Evolutionary conservation across 1,140 invertebrate genomes (phyloP).

Genomic region (Bombus fervidus): DNA sequence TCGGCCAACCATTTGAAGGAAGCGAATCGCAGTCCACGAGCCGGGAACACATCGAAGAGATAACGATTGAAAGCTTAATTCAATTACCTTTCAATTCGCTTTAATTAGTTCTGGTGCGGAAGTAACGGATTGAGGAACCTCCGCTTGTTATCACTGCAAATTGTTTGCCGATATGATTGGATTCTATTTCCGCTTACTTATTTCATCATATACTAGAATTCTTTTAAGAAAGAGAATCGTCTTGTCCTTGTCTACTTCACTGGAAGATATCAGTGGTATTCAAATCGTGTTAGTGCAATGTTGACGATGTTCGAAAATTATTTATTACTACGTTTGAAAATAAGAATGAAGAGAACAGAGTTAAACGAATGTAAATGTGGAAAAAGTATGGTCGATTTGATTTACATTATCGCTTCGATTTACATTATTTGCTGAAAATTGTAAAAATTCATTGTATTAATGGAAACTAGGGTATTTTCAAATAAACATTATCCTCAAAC

Average conservation of each 20-base stretch:
- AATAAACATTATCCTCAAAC: no score
- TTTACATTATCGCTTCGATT: no score
- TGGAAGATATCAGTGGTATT: neutral
- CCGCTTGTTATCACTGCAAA: slow-evolving; percentile 13
- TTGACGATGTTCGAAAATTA: neutral
- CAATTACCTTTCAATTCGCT: slow-evolving; percentile 48
- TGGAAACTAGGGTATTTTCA: no score
- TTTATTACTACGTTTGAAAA: neutral
- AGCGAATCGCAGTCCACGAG: slow-evolving; percentile 25
- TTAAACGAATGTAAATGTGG: neutral
- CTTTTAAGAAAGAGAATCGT: neutral
- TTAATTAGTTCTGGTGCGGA: slow-evolving; percentile 33
- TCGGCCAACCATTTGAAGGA: slow-evolving; percentile 40
- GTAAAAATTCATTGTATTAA: no score
- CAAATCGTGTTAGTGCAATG: neutral
- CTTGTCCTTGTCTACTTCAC: neutral
- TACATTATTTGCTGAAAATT: no score
- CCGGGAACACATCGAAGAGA: slow-evolving; percentile 17
- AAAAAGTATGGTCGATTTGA: neutral
- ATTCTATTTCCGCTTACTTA: neutral
- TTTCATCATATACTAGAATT: neutral
- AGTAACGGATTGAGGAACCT: slow-evolving; percentile 23
- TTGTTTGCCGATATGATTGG: slow-evolving; percentile 17
- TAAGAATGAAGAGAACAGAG: neutral
- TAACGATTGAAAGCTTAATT: slow-evolving; percentile 52